Evolutionary conservation across 2,113 vertebrate species (phyloP).

Genomic region (Hippopotamus amphibius): DNA sequence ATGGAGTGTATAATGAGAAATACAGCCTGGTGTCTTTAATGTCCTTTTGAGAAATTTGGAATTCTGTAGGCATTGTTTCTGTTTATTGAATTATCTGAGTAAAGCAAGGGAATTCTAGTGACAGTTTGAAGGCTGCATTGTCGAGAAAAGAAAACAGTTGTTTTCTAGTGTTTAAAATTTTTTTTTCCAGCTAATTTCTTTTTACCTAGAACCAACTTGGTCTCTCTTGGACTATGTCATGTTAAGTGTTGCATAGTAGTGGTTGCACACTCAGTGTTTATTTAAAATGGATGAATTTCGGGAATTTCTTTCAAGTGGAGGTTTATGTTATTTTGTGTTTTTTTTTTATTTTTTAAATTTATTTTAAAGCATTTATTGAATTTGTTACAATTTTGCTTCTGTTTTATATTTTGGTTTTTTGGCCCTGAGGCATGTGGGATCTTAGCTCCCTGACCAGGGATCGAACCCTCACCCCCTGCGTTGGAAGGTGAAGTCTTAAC

Average conservation of each 20-base stretch:
- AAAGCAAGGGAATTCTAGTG: constrained; percentile 6
- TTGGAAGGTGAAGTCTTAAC: no score
- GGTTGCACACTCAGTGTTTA: neutral
- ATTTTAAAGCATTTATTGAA: no score
- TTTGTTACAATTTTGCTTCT: no score
- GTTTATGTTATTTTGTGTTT: neutral
- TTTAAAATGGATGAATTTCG: constrained; percentile 30
- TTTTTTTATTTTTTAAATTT: neutral
- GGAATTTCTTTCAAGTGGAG: neutral
- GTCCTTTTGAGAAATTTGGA: constrained; percentile 33
- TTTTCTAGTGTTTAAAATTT: neutral
- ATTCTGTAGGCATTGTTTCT: neutral
- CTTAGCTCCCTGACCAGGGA: no score
- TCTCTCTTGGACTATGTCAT: neutral
- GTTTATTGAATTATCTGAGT: neutral
- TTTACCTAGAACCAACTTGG: neutral
- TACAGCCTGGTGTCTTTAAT: neutral
- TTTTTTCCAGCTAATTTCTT: neutral
- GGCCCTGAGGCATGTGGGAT: no score
- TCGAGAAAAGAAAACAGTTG: neutral
- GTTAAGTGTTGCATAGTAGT: neutral
- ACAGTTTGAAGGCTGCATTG: neutral
- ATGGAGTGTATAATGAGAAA: neutral
- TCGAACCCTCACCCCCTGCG: no score
- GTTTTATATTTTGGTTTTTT: no score